Evolutionary conservation across 2,888 invertebrate genomes (phyloP), one percentile per base, ranked within the genome.

Genomic region (Iselma pallidipennis): DNA sequence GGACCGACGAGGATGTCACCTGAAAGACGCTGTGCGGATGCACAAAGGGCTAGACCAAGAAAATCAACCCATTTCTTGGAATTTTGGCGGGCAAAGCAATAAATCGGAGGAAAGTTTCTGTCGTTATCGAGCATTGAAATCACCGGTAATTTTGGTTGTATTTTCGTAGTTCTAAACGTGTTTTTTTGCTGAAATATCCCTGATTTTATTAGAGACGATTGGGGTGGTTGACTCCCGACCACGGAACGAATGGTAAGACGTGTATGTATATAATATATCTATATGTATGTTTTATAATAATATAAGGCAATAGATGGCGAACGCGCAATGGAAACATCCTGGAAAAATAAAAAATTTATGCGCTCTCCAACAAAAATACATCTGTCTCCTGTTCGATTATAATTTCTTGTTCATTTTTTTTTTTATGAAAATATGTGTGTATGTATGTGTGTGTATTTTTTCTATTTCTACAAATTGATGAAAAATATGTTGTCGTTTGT

Each of bases 371-470:
- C 71, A 77, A 79, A 78, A 80, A 80, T 79, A 80, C 76, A 74
- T 76, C 78, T 81, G 80, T 80, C 80, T 81, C 80, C 73, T 67
- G 56, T 53, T 31, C 37, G 37, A n/a, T n/a, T n/a, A n/a, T n/a
- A n/a, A n/a, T 80, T 80, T 81, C 80, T 73, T 67, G 56, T 53
- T 31, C 37, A 16, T 16, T 37, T 37, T 37, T 14, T 16, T 74
- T 69, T 71, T 65, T 79, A 78, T 78, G 79, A 80, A 80, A 80
- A 80, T 80, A 80, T 80, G 78, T 37, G n/a, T n/a, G n/a, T n/a
- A n/a, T n/a, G n/a, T n/a, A n/a, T n/a, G n/a, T n/a, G n/a, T n/a
- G n/a, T n/a, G n/a, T n/a, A n/a, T n/a, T n/a, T n/a, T n/a, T 16
- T 37, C 68, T 31, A 31, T 79, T 78, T 79, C 70, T 79, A 80